A percentile compares a stretch with the other conserved stretches of the same genome.
Evolutionary conservation across 2,113 vertebrate species (phyloP).

Genomic region (Gorilla gorilla): DNA sequence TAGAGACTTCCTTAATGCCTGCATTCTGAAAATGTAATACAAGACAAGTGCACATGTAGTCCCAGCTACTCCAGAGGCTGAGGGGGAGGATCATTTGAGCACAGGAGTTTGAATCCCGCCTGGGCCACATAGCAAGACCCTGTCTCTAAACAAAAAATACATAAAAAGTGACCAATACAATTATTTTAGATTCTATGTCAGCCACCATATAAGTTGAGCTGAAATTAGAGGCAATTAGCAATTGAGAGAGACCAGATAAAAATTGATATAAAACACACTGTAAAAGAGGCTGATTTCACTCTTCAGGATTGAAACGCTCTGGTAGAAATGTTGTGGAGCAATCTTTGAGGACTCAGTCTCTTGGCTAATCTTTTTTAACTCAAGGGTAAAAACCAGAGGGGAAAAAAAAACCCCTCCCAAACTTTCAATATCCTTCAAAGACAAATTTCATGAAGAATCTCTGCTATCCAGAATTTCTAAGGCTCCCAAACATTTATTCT

Average conservation of each 20-base stretch:
- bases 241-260: background rate
- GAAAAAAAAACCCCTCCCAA: background rate
- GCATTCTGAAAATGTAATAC: conserved; percentile 28
- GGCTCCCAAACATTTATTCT: background rate
- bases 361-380: conserved; percentile 1
- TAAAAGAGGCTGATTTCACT: background rate
- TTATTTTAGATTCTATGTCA: background rate
- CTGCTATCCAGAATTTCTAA: background rate
- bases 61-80: background rate
- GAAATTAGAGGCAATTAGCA: background rate
- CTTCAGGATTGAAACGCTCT: background rate
- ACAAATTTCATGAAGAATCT: background rate
- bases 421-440: background rate
- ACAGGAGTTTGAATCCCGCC: background rate
- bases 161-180: background rate
- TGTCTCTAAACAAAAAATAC: background rate
- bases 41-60: background rate
- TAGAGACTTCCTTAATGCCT: background rate
- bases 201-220: background rate
- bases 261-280: background rate
- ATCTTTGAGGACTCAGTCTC: background rate
- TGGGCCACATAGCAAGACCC: background rate
- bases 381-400: background rate
- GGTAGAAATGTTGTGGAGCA: background rate
- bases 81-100: background rate